Base-by-base conservation (phyloP, 2,113 vertebrate genomes). In the Macheiramphus alcinus region DNA sequence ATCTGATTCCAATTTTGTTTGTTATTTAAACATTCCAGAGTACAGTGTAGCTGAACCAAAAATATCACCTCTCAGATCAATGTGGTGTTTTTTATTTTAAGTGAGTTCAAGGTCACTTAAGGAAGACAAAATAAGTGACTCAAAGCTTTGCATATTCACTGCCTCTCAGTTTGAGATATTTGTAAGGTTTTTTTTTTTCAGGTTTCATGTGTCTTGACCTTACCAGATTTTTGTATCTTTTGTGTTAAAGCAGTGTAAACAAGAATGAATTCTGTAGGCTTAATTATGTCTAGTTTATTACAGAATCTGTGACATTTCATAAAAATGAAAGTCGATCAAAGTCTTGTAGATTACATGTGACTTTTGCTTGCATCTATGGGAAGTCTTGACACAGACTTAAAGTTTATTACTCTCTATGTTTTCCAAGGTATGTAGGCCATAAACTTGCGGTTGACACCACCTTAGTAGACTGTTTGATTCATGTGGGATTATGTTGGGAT, bases 31-130 rank as follows among this genome's bases (percentile, higher is more conserved):
- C 93, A 96, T 34, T 8, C 36, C 17, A 29, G 55, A 86, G 82
- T 78, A 94, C 73, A 74, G 40, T 53, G 42, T 40, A 80, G 80
- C 82, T 82, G 45, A 96, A 96, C 83, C 66, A 86, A 94, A 94
- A 97, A 96, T 86, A 95, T 59, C 14, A 70, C 73, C 38, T 78
- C 48, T 73, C 43, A 50, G 61, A 56, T 59, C 47, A 80, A 1
- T 22, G 13, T 47, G 12, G 0, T 29, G 52, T 68, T 87, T 96
- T 89, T 84, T 61, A 38, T 90, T 53, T 81, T 72, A 55, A 48
- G 50, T 32, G 13, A 95, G 8, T 94, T 97, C 97, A 98, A 98
- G 97, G 97, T 97, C 96, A 93, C 10, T n/a, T 50, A 19, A 67
- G 29, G 71, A 74, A 94, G 55, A 80, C 40, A 61, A 73, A 56